Percentiles rank a stretch among this genome's conserved stretches.
These are phyloP conservation scores for Cheilosia grossa DNA, from an alignment of 2,888 invertebrate species.

Conservation along the genomic window DNA sequence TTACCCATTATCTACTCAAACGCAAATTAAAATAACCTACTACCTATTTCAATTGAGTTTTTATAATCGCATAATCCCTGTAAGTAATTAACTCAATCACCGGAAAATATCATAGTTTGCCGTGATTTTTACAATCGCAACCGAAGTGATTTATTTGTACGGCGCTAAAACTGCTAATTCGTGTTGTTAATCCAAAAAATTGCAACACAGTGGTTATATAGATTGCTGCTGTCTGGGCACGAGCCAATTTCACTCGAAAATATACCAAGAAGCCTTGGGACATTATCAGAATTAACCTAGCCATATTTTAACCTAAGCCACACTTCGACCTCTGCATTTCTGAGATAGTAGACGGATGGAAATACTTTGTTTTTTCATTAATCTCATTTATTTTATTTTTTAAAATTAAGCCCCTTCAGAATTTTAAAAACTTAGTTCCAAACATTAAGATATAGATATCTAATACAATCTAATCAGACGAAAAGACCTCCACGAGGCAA, in stretches of 20 bases:
- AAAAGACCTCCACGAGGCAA: neutral
- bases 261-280: neutral
- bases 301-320: neutral
- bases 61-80: too few species aligned
- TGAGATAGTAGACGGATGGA: neutral
- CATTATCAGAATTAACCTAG: slow-evolving; percentile 15
- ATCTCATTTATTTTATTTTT: neutral
- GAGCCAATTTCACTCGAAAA: slow-evolving; percentile 11
- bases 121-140: too few species aligned
- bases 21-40: too few species aligned
- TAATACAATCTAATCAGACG: slow-evolving; percentile 10
- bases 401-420: neutral
- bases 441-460: neutral
- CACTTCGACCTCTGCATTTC: neutral
- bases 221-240: neutral
- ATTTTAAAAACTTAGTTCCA: neutral
- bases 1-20: too few species aligned
- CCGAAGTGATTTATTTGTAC: too few species aligned
- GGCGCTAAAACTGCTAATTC: neutral
- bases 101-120: too few species aligned
- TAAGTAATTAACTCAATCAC: too few species aligned
- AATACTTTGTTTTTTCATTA: neutral
- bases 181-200: neutral
- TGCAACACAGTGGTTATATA: neutral
- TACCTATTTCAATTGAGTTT: too few species aligned